Conservation (phyloP, 2,797 vertebrate species). For the Enteromius viviparus region DNA sequence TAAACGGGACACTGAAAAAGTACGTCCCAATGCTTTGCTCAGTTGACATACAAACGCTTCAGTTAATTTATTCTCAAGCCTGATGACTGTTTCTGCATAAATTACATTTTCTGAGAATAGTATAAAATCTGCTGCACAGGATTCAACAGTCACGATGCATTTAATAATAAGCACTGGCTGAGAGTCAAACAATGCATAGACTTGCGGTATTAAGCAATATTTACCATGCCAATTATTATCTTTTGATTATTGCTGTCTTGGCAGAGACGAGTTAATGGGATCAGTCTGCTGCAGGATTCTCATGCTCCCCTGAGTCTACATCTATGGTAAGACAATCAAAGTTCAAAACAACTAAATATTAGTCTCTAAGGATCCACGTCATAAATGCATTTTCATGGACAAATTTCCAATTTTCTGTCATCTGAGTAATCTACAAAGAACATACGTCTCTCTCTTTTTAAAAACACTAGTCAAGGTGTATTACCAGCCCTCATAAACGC, state of each 20-base stretch:
- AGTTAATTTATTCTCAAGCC: background rate
- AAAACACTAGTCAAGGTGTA: background rate
- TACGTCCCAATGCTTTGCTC: background rate
- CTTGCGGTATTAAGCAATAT: constrained; percentile 41
- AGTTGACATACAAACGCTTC: background rate
- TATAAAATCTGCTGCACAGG: background rate
- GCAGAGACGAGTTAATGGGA: constrained; percentile 50
- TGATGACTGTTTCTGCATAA: constrained; percentile 13
- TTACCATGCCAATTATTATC: constrained; percentile 45
- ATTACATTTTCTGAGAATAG: constrained; percentile 5
- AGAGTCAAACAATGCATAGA: constrained; percentile 17
- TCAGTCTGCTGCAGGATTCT: constrained; percentile 46
- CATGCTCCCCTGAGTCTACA: constrained; percentile 33
- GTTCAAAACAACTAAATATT: constrained; percentile 2
- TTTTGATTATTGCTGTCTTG: constrained; percentile 49
- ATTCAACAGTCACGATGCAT: constrained; percentile 13
- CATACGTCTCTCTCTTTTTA: background rate
- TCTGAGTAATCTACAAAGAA: constrained; percentile 4
- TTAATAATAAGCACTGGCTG: constrained; percentile 27
- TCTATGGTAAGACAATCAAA: constrained; percentile 44
- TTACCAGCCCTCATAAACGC: background rate
- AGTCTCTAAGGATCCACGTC: background rate
- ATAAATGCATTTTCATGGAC: constrained; percentile 9
- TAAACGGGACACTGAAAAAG: background rate
- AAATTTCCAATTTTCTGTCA: constrained; percentile 1